Conservation (phyloP, 92 coral and sea anemone genomes). For the Palythoa heliodiscus region DNA sequence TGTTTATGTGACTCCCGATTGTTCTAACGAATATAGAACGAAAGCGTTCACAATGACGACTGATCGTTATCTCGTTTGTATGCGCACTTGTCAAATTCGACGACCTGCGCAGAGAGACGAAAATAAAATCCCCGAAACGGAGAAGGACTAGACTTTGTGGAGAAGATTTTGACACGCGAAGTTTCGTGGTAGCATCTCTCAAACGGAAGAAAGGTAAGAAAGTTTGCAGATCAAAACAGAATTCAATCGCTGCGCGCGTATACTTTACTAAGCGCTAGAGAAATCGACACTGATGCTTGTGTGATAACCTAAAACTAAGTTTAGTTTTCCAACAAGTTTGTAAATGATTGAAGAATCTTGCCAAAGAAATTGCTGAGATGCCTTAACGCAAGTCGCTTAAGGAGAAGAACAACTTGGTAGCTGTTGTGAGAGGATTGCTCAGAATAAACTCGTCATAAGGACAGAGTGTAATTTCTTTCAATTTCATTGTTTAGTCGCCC, state of each 20-base stretch:
- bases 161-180: constrained; percentile 42
- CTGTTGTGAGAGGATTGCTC: not conserved
- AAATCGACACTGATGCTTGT: constrained; percentile 40
- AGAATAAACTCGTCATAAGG: not conserved
- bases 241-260: not conserved
- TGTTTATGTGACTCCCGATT: not conserved
- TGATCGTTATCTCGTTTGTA: constrained; percentile 36
- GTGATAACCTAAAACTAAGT: constrained; percentile 40
- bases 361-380: not conserved
- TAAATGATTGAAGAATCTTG: not conserved
- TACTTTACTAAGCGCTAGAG: not conserved
- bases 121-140: constrained; percentile 35
- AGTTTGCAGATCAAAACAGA: not conserved
- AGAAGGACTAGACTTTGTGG: constrained; percentile 28
- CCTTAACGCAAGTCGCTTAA: not conserved
- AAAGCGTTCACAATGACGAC: not conserved
- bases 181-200: constrained; percentile 20
- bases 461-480: not conserved
- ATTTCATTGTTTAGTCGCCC: constrained; percentile 29
- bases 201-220: constrained; percentile 23
- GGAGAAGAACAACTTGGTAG: not conserved
- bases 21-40: constrained; percentile 9
- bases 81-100: constrained; percentile 35
- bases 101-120: constrained; percentile 42
- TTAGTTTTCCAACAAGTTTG: constrained; percentile 29